Conservation (phyloP, 2,113 vertebrate species). For the Bujurquina vittata region DNA sequence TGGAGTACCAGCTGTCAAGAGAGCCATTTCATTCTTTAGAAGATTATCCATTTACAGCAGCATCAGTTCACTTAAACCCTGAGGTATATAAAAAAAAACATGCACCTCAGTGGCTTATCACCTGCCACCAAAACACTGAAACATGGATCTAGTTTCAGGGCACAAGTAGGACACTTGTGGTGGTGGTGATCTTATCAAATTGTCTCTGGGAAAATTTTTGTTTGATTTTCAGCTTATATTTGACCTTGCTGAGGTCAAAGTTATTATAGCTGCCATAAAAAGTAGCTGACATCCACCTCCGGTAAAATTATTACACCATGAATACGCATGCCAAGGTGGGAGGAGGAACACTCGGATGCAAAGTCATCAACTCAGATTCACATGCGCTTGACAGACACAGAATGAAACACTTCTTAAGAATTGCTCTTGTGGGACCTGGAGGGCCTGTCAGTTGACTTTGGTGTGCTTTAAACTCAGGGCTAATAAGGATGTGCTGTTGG, state of each 20-base stretch:
- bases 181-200: constrained; percentile 25
- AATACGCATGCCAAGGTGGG: constrained; percentile 38
- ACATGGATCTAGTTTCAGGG: not conserved
- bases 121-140: constrained; percentile 14
- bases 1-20: constrained; percentile 11
- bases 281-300: constrained; percentile 2
- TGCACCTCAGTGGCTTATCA: constrained; percentile 29
- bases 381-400: constrained; percentile 50
- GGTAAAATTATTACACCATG: constrained; percentile 23
- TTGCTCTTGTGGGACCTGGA: constrained; percentile 47
- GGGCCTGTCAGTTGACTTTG: constrained; percentile 64
- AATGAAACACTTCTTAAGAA: constrained; percentile 59
- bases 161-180: constrained; percentile 14
- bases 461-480: constrained; percentile 67
- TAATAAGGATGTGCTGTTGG: constrained; percentile 75
- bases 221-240: constrained; percentile 25
- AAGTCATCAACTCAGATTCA: constrained; percentile 45
- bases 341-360: constrained; percentile 53
- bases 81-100: not conserved
- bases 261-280: constrained; percentile 6
- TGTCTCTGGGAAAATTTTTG: not conserved
- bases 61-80: constrained; percentile 24
- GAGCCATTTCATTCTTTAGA: constrained; percentile 14
- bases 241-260: not conserved
- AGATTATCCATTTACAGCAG: constrained; percentile 35